Conservation (phyloP, 1,140 invertebrate species). For the Carcinoscorpius rotundicauda region DNA sequence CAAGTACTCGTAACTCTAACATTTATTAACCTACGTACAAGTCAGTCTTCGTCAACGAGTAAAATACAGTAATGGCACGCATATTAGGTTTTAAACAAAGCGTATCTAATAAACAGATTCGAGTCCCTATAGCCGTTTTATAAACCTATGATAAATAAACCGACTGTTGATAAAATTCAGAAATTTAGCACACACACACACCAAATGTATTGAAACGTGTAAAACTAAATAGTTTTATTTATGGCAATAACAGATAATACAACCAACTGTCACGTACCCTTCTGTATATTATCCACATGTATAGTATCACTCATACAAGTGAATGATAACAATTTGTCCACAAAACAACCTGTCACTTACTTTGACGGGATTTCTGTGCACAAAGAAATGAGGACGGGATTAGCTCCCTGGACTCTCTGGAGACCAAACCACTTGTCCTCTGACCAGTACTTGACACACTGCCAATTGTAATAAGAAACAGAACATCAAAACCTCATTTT, state of each 20-base stretch:
- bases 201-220: background rate
- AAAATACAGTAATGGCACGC: background rate
- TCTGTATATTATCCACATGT: background rate
- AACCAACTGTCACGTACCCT: background rate
- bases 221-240: background rate
- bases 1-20: too few relatives aligned
- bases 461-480: slow-evolving; percentile 8
- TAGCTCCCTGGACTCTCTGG: slow-evolving; percentile 30
- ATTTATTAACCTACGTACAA: too few relatives aligned
- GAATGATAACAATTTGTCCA: background rate
- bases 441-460: slow-evolving; percentile 26
- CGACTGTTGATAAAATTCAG: background rate
- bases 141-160: too few relatives aligned
- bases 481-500: too few relatives aligned
- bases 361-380: slow-evolving; percentile 35
- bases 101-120: too few relatives aligned
- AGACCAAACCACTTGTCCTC: slow-evolving; percentile 30
- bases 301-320: background rate
- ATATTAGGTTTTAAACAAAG: background rate
- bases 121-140: too few relatives aligned
- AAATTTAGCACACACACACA: background rate
- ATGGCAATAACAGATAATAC: background rate
- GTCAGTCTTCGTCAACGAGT: background rate
- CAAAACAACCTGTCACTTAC: slow-evolving; percentile 23
- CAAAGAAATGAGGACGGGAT: slow-evolving; percentile 34